Evolutionary conservation across 2,888 invertebrate species (phyloP), one percentile per base, ranked within the genome.

Genomic region (Melanargia galathea): DNA sequence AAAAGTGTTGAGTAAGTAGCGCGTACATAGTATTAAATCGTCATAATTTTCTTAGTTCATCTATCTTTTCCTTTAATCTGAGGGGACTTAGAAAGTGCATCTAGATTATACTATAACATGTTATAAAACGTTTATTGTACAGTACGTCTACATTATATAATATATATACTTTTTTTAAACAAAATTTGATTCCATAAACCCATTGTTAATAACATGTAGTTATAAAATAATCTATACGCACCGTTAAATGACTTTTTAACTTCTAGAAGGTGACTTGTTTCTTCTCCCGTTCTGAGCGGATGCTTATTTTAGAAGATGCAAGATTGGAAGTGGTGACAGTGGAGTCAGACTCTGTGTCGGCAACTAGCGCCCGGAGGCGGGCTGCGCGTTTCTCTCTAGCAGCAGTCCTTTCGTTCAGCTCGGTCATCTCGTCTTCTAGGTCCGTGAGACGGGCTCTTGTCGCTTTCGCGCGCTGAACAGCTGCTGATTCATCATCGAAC

Each of bases 381-480:
- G 95, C 95, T 1, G 94, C 93, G 51, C 96, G 93, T 65, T 94
- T 93, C 77, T 96, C 96, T 68, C 96, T 92, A 20, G 93, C 93
- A 0, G 94, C 94, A 73, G 93, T 93, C 74, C 94, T 93, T 75
- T 95, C 95, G 18, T 90, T 93, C 64, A 95, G 84, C 71, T 94
- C 94, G 46, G 94, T 92, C 94, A 96, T 95, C 82, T 96, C 96
- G 56, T 93, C 93, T 75, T 96, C 95, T 48, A 96, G 86, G 74
- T 96, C 95, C 40, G 92, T 92, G 18, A 96, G 86, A 54, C 96
- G 93, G 10, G 95, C 95, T 68, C 94, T 92, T 1, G 94, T 92
- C 30, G 92, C 93, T 72, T 93, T 93, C 0, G 95, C 95, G 55
- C 96, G 83, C 51, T 92, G 88, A 20, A 92, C 92, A 0, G 96